These are phyloP conservation scores for Vireo griseus DNA, from an alignment of 2,797 vertebrate species.

Conservation along the genomic window DNA sequence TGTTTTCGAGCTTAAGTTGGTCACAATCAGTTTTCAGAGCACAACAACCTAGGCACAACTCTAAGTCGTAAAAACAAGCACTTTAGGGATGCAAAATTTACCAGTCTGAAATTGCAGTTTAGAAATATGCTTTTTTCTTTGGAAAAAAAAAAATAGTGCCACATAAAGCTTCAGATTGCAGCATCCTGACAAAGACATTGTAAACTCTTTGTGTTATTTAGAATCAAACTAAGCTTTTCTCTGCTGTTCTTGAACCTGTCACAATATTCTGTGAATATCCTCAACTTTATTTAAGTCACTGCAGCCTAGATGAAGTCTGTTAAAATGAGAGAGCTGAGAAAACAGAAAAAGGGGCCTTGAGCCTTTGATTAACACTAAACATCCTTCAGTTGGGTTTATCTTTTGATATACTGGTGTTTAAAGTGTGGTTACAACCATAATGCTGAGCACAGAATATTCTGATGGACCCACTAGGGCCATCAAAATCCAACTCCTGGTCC, in stretches of 20 bases:
- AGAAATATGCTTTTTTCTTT: neutral
- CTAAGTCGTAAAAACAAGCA: neutral
- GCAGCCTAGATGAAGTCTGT: neutral
- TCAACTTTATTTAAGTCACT: neutral
- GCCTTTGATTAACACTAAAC: neutral
- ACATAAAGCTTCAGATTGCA: neutral
- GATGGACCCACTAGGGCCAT: neutral
- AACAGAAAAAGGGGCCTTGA: neutral
- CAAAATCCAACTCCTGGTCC: neutral
- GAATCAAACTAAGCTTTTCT: neutral
- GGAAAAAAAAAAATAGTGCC: accelerated
- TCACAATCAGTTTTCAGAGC: neutral
- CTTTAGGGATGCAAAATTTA: neutral
- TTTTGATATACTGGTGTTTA: neutral
- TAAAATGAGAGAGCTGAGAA: neutral
- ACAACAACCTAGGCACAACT: neutral
- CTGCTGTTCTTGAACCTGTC: neutral
- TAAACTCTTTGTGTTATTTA: neutral
- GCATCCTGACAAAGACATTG: neutral
- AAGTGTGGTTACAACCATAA: neutral
- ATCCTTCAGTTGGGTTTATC: neutral
- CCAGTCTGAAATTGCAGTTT: neutral
- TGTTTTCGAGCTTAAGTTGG: neutral
- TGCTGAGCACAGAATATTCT: neutral
- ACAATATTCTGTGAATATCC: neutral